A percentile compares a stretch with the other conserved stretches of the same genome.
Conservation (phyloP, 1,140 invertebrate species). For the Drosophila ogumai region DNA sequence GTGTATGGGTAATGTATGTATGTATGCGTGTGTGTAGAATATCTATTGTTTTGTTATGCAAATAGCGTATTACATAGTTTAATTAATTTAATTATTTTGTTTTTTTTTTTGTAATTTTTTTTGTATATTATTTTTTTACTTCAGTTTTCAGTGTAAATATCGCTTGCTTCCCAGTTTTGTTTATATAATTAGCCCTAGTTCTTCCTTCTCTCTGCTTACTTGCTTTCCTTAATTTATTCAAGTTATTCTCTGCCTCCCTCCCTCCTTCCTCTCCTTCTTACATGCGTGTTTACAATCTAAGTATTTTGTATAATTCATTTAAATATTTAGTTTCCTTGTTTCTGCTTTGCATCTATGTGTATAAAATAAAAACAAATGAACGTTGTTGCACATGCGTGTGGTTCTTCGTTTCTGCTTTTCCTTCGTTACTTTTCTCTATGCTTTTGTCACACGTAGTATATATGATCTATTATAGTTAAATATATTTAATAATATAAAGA, state of each 20-base stretch:
- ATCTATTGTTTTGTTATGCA: conserved; percentile 64
- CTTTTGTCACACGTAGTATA: conserved; percentile 24
- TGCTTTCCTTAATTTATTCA: conserved; percentile 41
- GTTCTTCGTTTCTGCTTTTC: conserved; percentile 18
- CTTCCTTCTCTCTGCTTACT: conserved; percentile 13
- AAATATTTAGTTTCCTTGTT: conserved; percentile 73
- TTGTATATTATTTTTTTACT: conserved; percentile 39
- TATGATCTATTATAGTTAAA: conserved; percentile 37
- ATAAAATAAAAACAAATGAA: conserved; percentile 51
- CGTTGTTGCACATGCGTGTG: conserved; percentile 36
- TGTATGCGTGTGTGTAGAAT: conserved; percentile 59
- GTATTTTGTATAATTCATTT: conserved; percentile 78
- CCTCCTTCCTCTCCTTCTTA: not conserved
- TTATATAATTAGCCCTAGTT: conserved; percentile 58
- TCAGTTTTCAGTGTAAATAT: conserved; percentile 61
- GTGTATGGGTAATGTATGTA: conserved; percentile 33
- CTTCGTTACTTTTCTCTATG: conserved; percentile 28
- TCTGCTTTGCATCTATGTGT: conserved; percentile 50
- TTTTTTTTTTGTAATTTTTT: conserved; percentile 5
- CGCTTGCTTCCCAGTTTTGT: conserved; percentile 65
- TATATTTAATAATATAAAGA: conserved; percentile 72
- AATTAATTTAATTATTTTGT: conserved; percentile 53
- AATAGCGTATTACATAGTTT: conserved; percentile 57
- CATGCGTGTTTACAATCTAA: conserved; percentile 28
- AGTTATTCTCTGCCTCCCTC: conserved; percentile 15